Evolutionary conservation across 2,888 invertebrate genomes (phyloP), one percentile per base, ranked within the genome.

Genomic region (Mechanitis mazaeus): DNA sequence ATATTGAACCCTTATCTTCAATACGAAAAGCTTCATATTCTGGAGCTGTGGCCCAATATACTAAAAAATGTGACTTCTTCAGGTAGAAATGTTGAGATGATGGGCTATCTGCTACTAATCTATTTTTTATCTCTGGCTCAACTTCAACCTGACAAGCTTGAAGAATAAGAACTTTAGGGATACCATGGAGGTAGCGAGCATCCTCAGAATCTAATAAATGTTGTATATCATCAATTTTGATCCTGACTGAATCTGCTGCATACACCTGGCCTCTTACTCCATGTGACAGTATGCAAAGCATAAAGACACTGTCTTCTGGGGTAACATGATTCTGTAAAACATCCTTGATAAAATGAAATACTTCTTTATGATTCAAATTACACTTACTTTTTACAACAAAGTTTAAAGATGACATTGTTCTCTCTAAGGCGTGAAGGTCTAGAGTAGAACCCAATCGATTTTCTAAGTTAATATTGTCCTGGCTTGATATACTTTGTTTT

Each of bases 21-120:
- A 78, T 71, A 70, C 90, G 83, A 58, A 74, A 88, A 3, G 90
- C 86, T 71, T 85, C 84, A 72, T 83, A 80, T 69, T 85, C 83
- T 5, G 88, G 85, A 55, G 87, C 84, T 31, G 89, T 90, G 0
- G 90, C 89, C 84, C 85, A 88, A 66, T 80, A 89, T 12, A 87
- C 77, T 3, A 89, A 74, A 53, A 85, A 84, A 69, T 89, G 83
- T 1, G 80, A 75, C 68, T 85, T 88, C 56, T 76, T 76, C 42
- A 84, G 69, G 58, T 78, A 74, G 65, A 72, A 73, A 59, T 66
- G 72, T 3, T 50, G 28, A 33, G 72, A 59, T 55, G 60, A 64
- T 7, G 81, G 79, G 12, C 75, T 75, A 72, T 89, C 90, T 33
- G 87, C 75, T 38, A 83, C 81, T 33, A 88, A 58, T 33, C 59